phyloP scores from a whole-genome alignment of 2,797 vertebrate genomes.

The Cuculus canorus region DNA sequence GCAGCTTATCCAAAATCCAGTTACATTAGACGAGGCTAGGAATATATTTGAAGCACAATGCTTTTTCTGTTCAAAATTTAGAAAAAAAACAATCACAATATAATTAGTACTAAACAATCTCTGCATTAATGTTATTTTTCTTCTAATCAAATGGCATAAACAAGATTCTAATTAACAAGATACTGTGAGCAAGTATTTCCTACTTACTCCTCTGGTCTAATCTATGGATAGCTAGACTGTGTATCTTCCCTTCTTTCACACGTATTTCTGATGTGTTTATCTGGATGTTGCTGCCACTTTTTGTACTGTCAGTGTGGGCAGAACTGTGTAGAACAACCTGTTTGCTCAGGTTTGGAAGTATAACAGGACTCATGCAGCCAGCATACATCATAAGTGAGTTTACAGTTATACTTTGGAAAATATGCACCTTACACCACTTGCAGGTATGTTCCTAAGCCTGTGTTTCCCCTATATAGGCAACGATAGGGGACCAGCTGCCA shows the following conservation, averaged over 20 bases:
- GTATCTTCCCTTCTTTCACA: not conserved
- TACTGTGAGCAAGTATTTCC: not conserved
- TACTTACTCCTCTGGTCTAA: not conserved
- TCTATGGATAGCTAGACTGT: not conserved
- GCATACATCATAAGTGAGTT: not conserved
- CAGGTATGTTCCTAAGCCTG: not conserved
- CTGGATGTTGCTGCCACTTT: accelerated
- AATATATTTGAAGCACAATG: not conserved
- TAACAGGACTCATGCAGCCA: not conserved
- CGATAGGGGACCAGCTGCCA: not conserved
- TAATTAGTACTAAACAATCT: not conserved
- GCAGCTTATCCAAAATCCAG: not conserved
- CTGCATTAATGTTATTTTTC: not conserved
- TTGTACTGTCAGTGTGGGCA: not conserved
- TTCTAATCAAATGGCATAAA: not conserved
- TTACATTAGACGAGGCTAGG: not conserved
- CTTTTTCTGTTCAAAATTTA: not conserved
- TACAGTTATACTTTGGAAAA: not conserved
- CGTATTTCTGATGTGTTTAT: not conserved
- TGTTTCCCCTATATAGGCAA: not conserved
- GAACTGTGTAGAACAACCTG: not conserved
- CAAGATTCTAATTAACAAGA: not conserved
- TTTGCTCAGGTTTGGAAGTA: not conserved
- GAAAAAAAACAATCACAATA: not conserved
- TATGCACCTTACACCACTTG: too few relatives aligned